These are phyloP conservation scores for Coreoperca whiteheadi DNA, from an alignment of 2,113 vertebrate species.

Conservation along the genomic window DNA sequence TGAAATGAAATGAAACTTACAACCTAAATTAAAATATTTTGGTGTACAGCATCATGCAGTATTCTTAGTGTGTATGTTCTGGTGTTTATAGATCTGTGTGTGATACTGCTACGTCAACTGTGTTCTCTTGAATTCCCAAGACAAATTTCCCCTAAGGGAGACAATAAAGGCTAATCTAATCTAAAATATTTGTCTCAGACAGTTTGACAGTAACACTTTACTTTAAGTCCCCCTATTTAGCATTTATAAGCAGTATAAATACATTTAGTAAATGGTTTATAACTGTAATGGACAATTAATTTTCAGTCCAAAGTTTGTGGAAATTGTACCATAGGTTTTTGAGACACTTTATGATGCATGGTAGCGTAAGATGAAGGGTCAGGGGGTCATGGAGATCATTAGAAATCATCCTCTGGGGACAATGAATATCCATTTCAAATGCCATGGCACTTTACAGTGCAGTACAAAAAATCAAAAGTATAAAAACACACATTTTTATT, in stretches of 20 bases:
- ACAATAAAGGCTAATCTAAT: neutral
- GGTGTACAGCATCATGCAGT: neutral
- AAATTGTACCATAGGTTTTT: neutral
- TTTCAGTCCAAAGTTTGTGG: neutral
- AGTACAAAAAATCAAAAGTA: no score
- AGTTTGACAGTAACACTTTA: slow-evolving; percentile 44
- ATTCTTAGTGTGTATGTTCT: neutral
- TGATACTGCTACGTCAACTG: neutral
- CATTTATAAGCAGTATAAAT: neutral
- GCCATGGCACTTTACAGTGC: no score
- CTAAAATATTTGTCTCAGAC: slow-evolving; percentile 5
- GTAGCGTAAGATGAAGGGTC: neutral
- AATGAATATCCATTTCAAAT: neutral
- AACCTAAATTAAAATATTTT: neutral
- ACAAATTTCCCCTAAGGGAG: neutral
- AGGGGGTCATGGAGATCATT: neutral
- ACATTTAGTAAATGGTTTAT: neutral
- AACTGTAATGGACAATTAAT: no score
- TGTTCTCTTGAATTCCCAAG: neutral
- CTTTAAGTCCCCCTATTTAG: neutral
- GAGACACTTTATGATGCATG: no score
- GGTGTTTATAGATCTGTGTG: neutral
- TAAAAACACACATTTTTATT: no score
- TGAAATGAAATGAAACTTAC: no score
- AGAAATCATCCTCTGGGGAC: neutral